phyloP scores from a whole-genome alignment of 2,888 invertebrate species.

The Lasiommata megera region DNA sequence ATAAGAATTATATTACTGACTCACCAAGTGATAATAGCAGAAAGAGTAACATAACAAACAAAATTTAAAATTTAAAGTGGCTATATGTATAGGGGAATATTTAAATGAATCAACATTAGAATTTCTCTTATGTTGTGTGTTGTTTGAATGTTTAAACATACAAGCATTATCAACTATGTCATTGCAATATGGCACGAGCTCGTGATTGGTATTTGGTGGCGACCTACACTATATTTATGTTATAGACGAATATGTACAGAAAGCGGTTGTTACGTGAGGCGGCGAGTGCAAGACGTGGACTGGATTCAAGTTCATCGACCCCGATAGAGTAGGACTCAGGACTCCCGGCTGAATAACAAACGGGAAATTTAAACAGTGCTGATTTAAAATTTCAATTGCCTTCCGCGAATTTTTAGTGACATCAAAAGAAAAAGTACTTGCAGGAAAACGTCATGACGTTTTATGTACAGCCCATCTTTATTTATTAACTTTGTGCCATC shows the following conservation, averaged over 20 bases:
- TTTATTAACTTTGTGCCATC: no score
- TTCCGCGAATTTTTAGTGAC: constrained; percentile 5
- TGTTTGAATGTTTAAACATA: no score
- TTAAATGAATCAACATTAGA: no score
- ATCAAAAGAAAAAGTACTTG: not conserved
- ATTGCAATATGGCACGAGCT: not conserved
- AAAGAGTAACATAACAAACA: no score
- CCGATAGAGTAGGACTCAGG: constrained; percentile 73
- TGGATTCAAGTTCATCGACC: constrained; percentile 75
- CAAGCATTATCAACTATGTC: not conserved
- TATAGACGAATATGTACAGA: constrained; percentile 47
- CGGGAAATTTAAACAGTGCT: constrained; percentile 34
- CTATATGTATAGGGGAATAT: no score
- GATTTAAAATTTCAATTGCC: constrained; percentile 24
- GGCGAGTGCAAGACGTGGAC: constrained; percentile 74
- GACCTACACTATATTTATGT: constrained; percentile 2
- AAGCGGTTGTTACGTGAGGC: constrained; percentile 73
- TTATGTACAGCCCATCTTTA: no score
- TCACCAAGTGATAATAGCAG: no score
- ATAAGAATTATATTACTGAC: no score
- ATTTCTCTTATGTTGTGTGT: no score
- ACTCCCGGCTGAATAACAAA: constrained; percentile 72
- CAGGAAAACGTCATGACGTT: no score
- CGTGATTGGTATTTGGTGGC: not conserved
- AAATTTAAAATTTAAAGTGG: no score